These are phyloP conservation scores for Teleiodes luculella DNA, from an alignment of 2,888 invertebrate genomes.

Conservation along the genomic window DNA sequence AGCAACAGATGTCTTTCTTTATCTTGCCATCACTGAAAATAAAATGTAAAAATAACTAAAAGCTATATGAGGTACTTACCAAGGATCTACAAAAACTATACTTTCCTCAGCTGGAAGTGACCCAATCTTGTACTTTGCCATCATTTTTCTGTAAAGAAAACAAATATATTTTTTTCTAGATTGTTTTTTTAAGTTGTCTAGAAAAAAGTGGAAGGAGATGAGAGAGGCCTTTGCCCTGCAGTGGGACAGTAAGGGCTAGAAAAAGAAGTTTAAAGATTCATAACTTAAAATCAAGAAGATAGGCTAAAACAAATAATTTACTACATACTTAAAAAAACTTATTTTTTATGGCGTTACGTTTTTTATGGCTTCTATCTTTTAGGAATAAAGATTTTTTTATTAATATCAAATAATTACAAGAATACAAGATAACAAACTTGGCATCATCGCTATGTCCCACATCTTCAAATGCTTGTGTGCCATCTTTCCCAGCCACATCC, in stretches of 20 bases:
- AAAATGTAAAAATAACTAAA: conserved; percentile 1
- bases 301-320: too few species aligned
- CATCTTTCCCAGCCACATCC: conserved; percentile 88
- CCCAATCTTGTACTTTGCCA: conserved; percentile 88
- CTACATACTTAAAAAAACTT: too few species aligned
- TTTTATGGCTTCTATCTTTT: too few species aligned
- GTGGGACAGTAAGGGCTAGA: too few species aligned
- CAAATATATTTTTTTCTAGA: too few species aligned
- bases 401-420: not conserved
- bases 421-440: conserved; percentile 34
- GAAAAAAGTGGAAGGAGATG: too few species aligned
- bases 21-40: conserved; percentile 11
- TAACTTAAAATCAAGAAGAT: too few species aligned
- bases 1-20: not conserved
- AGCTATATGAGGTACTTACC: conserved; percentile 34
- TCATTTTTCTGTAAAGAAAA: conserved; percentile 81
- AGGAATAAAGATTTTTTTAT: too few species aligned
- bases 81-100: conserved; percentile 21
- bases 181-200: too few species aligned
- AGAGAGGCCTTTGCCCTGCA: too few species aligned
- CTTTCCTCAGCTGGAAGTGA: conserved; percentile 62
- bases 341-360: too few species aligned
- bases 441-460: conserved; percentile 97
- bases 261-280: too few species aligned
- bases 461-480: conserved; percentile 93